These are phyloP conservation scores for Galleria mellonella DNA, from an alignment of 1,140 invertebrate genomes.

Conservation along the genomic window DNA sequence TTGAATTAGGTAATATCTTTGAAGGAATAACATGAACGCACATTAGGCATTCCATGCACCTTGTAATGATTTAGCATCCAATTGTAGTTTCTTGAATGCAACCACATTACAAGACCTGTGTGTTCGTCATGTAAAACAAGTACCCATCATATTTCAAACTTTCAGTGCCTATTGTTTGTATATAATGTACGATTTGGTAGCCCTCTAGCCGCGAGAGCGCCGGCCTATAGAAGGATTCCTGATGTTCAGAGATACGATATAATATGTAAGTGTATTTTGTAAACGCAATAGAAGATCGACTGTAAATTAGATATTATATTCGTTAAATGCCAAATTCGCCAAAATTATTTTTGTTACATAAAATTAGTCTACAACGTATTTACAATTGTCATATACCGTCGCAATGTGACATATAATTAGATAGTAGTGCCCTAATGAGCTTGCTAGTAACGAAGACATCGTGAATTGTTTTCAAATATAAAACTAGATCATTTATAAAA, in stretches of 20 bases:
- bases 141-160: conserved; percentile 31
- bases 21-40: conserved; percentile 8
- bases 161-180: conserved; percentile 58
- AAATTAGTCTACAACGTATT: conserved; percentile 32
- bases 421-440: conserved; percentile 36
- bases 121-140: conserved; percentile 19
- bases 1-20: too few relatives aligned
- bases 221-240: conserved; percentile 12
- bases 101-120: conserved; percentile 6
- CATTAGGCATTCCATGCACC: conserved; percentile 34
- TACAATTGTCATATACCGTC: conserved; percentile 13
- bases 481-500: too few relatives aligned
- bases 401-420: conserved; percentile 15
- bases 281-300: conserved; percentile 37
- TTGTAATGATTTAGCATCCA: conserved; percentile 43
- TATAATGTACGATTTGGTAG: conserved; percentile 34
- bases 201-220: not conserved
- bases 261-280: conserved; percentile 48
- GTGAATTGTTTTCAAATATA: conserved; percentile 15
- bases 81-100: conserved; percentile 16
- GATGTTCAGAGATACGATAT: conserved; percentile 61
- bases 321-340: conserved; percentile 41
- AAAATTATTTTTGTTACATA: conserved; percentile 48
- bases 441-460: conserved; percentile 25
- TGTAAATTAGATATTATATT: conserved; percentile 25